Conservation (phyloP, 2,797 vertebrate species). For the Pampus argenteus region DNA sequence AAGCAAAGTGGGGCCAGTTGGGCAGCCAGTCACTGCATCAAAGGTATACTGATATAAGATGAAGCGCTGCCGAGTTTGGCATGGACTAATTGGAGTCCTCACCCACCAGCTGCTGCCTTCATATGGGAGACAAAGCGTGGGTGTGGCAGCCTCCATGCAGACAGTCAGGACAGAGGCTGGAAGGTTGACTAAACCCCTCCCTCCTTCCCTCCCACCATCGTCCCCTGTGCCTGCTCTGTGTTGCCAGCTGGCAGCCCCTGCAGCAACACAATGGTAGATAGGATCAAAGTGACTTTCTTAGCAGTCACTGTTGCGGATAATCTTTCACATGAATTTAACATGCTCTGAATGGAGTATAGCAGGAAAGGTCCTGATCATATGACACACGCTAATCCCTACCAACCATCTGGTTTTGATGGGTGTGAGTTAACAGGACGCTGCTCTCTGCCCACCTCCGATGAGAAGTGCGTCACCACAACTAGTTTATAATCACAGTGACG, state of each 20-base stretch:
- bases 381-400: constrained; percentile 78
- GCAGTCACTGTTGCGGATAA: constrained; percentile 74
- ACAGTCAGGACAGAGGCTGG: constrained; percentile 63
- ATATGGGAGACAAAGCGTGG: constrained; percentile 78
- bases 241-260: constrained; percentile 78
- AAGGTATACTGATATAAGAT: constrained; percentile 24
- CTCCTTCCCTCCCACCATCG: constrained; percentile 2
- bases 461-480: constrained; percentile 68
- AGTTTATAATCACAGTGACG: constrained; percentile 72
- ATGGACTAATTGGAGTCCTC: constrained; percentile 69
- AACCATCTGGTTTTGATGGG: constrained; percentile 80
- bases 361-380: constrained; percentile 75
- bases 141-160: constrained; percentile 72
- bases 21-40: constrained; percentile 7
- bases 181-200: constrained; percentile 62
- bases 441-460: constrained; percentile 43
- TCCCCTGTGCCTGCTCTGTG: constrained; percentile 49
- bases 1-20: not conserved
- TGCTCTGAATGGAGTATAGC: constrained; percentile 67
- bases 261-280: constrained; percentile 71
- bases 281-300: constrained; percentile 82
- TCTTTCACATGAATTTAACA: constrained; percentile 83
- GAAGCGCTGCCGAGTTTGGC: constrained; percentile 51
- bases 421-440: constrained; percentile 60
- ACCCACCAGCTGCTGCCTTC: constrained; percentile 79